Conservation (phyloP, 2,888 invertebrate genomes). For the Notodromas monacha region DNA sequence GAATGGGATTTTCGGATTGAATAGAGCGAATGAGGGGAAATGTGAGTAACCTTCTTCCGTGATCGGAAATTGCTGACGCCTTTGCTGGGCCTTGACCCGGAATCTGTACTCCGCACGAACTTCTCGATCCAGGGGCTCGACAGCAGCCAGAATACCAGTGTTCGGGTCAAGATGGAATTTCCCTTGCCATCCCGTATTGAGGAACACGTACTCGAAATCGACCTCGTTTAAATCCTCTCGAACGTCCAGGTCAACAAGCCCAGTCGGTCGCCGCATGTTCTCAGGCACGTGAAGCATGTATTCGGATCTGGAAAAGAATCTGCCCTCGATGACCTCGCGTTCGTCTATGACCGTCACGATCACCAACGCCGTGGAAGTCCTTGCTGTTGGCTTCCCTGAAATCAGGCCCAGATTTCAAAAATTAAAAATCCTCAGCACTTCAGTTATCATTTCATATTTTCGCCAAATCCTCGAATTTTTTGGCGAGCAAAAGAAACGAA, state of each 20-base stretch:
- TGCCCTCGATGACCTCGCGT: conserved; percentile 10
- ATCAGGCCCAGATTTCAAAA: too few relatives aligned
- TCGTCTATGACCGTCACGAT: conserved; percentile 14
- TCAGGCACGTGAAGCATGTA: conserved; percentile 52
- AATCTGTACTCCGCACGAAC: conserved; percentile 27
- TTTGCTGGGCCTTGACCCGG: conserved; percentile 18
- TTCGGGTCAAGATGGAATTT: conserved; percentile 38
- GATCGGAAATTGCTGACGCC: too few relatives aligned
- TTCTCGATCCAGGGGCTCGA: conserved; percentile 40
- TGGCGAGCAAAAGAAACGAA: too few relatives aligned
- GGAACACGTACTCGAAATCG: conserved; percentile 15
- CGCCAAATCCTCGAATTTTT: too few relatives aligned
- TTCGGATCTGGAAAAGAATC: conserved; percentile 18
- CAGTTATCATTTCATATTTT: too few relatives aligned
- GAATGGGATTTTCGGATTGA: too few relatives aligned
- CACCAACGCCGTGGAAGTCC: conserved; percentile 33
- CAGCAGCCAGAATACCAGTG: conserved; percentile 38
- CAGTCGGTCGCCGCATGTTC: conserved; percentile 37
- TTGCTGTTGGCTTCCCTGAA: conserved; percentile 15
- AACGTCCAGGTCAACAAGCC: conserved; percentile 38
- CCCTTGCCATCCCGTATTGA: conserved; percentile 15
- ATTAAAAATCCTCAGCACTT: too few relatives aligned
- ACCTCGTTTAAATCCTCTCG: conserved; percentile 30
- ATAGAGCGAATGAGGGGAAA: too few relatives aligned
- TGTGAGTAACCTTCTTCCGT: too few relatives aligned